A percentile compares a stretch with the other conserved stretches of the same genome.
Evolutionary conservation across 1,140 invertebrate species (phyloP).

Genomic region (Formica exsecta): DNA sequence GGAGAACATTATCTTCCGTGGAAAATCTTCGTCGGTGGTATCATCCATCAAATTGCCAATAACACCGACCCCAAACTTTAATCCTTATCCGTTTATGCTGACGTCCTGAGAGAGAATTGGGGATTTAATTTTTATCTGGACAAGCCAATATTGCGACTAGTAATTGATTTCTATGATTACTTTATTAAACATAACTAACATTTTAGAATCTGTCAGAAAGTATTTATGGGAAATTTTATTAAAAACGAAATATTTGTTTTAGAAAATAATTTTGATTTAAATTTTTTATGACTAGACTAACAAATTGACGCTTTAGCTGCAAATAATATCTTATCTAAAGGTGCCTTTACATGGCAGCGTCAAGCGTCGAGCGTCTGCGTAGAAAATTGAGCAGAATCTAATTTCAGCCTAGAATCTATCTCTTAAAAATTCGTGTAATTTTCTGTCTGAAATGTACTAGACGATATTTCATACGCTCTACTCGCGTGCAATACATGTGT

Average conservation of each 20-base stretch:
- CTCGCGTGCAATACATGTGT: slow-evolving; percentile 5
- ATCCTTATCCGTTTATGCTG: background rate
- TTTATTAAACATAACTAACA: background rate
- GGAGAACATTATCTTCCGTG: slow-evolving; percentile 32
- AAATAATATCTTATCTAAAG: slow-evolving; percentile 37
- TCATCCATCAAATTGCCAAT: slow-evolving; percentile 28
- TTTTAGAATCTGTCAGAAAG: background rate
- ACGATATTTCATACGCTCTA: slow-evolving; percentile 28
- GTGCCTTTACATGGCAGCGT: too few relatives aligned
- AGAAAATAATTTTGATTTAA: background rate
- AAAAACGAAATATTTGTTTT: background rate
- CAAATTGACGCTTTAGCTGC: too few relatives aligned
- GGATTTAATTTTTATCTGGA: slow-evolving; percentile 23
- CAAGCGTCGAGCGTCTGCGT: too few relatives aligned
- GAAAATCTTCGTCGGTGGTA: slow-evolving; percentile 10
- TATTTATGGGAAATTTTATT: background rate
- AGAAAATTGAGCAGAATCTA: too few relatives aligned
- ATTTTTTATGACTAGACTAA: background rate
- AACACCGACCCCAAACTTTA: background rate
- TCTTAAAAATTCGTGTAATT: too few relatives aligned
- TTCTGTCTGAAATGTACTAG: slow-evolving; percentile 25
- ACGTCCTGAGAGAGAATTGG: background rate
- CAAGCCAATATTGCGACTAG: background rate
- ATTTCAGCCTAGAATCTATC: too few relatives aligned
- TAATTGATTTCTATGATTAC: background rate